Conservation (phyloP, 2,888 invertebrate genomes). For the Chaetogeoica ovagalla region DNA sequence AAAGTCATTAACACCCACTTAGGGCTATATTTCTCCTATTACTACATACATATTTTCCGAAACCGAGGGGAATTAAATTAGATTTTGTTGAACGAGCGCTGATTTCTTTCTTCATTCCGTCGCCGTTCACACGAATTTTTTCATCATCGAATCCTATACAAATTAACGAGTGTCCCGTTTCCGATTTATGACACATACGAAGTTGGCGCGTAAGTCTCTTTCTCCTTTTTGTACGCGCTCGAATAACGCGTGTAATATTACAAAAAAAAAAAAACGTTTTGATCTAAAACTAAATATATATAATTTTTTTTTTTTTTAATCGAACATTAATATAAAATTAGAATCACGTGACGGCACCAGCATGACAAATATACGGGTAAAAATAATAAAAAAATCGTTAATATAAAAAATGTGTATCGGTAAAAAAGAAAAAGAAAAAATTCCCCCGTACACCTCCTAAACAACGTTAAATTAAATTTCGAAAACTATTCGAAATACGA, state of each 20-base stretch:
- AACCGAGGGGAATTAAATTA: neutral
- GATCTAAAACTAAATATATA: neutral
- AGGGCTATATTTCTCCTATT: too few relatives aligned
- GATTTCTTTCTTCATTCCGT: neutral
- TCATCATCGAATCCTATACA: neutral
- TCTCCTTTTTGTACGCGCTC: too few relatives aligned
- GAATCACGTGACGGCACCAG: too few relatives aligned
- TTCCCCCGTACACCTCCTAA: neutral
- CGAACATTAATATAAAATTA: neutral
- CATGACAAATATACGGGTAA: neutral
- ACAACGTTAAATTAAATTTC: neutral
- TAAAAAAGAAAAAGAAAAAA: neutral
- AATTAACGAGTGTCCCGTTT: neutral
- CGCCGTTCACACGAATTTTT: neutral
- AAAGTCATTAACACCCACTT: too few relatives aligned
- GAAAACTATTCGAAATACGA: neutral
- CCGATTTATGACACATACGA: neutral
- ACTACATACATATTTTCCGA: neutral
- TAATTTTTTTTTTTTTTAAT: neutral
- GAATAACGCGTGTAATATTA: too few relatives aligned
- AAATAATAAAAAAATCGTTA: neutral
- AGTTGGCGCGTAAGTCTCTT: too few relatives aligned
- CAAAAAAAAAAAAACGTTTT: too few relatives aligned
- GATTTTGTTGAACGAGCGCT: neutral
- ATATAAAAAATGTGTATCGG: neutral